A percentile compares a stretch with the other conserved stretches of the same genome.
Evolutionary conservation across 2,797 vertebrate genomes (phyloP).

Genomic region (Danio choprae): DNA sequence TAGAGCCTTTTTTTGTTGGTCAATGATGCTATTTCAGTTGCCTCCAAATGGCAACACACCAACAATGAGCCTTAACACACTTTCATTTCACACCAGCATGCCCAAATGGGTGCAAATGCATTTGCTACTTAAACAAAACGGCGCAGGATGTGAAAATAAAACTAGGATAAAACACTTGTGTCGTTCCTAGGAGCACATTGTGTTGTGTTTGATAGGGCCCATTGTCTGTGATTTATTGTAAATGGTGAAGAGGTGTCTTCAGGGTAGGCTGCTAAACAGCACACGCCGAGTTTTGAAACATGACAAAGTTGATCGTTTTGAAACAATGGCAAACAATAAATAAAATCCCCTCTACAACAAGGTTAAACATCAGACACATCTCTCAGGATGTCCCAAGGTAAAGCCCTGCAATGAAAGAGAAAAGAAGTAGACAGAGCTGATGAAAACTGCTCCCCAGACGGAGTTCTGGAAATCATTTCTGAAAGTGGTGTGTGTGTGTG

Average conservation of each 20-base stretch:
- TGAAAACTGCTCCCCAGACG: not conserved
- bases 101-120: too few species aligned
- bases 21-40: too few species aligned
- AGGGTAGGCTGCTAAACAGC: constrained; percentile 1
- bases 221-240: not conserved
- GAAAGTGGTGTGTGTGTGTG: constrained; percentile 27
- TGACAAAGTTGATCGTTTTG: not conserved
- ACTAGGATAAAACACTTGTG: too few species aligned
- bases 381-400: not conserved
- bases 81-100: too few species aligned
- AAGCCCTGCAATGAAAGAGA: not conserved
- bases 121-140: too few species aligned
- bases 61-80: too few species aligned
- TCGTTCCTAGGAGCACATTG: too few species aligned
- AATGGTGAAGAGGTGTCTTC: not conserved
- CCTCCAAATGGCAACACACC: too few species aligned
- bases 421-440: not conserved
- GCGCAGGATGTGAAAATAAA: too few species aligned
- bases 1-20: too few species aligned
- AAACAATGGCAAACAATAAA: constrained; percentile 22
- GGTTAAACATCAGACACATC: not conserved
- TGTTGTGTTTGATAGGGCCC: too few species aligned
- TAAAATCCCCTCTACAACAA: not conserved
- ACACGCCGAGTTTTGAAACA: not conserved
- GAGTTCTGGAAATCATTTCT: not conserved